Conservation (phyloP, 2,888 invertebrate genomes). For the Melanostoma mellinum region DNA sequence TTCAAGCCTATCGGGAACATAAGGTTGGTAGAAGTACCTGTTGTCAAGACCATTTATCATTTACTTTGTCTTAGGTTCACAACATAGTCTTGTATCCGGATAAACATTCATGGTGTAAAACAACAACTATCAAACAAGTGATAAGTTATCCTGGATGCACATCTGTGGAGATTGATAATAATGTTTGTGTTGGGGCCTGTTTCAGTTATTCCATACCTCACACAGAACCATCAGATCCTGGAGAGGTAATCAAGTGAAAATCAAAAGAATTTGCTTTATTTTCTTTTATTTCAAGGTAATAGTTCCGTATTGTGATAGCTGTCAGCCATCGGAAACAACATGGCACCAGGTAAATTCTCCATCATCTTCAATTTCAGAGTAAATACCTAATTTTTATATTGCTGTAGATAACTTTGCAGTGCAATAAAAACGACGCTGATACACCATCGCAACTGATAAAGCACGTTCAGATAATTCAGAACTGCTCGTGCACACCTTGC, state of each 20-base stretch:
- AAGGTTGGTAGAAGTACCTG: constrained; percentile 41
- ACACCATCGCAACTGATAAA: constrained; percentile 84
- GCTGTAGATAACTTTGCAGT: constrained; percentile 84
- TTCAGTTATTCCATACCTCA: constrained; percentile 88
- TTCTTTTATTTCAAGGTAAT: constrained; percentile 78
- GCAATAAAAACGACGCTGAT: constrained; percentile 83
- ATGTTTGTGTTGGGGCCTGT: constrained; percentile 88
- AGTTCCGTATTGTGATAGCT: constrained; percentile 87
- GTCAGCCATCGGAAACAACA: constrained; percentile 85
- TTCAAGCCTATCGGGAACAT: constrained; percentile 62
- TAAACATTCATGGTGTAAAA: constrained; percentile 88
- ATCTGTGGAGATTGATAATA: constrained; percentile 86
- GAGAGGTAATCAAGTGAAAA: constrained; percentile 83
- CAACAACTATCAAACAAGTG: constrained; percentile 87
- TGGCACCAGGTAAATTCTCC: constrained; percentile 85
- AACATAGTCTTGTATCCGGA: constrained; percentile 88
- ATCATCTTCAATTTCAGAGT: background rate
- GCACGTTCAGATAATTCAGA: constrained; percentile 86
- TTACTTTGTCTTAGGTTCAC: constrained; percentile 82
- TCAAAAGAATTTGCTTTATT: background rate
- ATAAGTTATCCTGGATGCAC: constrained; percentile 86
- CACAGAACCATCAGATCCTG: constrained; percentile 86
- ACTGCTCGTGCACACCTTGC: constrained; percentile 86
- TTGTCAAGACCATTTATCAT: background rate
- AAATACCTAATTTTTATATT: background rate